These are phyloP conservation scores for Lasioglossum marginatum DNA, from an alignment of 2,888 invertebrate genomes.

Conservation along the genomic window DNA sequence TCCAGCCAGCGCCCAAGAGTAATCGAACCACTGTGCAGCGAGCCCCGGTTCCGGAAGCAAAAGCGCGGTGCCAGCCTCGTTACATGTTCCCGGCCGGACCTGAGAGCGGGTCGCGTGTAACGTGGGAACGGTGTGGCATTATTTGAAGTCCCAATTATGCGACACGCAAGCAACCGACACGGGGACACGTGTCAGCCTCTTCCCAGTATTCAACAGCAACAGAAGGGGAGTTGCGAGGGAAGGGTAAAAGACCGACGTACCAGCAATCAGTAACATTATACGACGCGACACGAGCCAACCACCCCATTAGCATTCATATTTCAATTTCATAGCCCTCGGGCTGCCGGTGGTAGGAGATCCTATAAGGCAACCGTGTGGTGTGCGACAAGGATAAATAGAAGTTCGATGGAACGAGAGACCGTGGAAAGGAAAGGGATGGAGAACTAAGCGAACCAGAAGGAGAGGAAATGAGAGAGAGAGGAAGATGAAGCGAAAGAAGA, in stretches of 20 bases:
- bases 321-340: constrained; percentile 75
- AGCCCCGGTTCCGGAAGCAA: not conserved
- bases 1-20: not conserved
- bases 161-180: constrained; percentile 31
- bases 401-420: constrained; percentile 50
- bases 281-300: constrained; percentile 66
- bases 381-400: constrained; percentile 51
- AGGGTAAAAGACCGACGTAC: constrained; percentile 54
- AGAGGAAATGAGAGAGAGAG: constrained; percentile 29
- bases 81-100: not conserved
- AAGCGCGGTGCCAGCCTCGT: not conserved
- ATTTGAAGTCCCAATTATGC: constrained; percentile 47
- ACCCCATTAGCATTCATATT: constrained; percentile 79
- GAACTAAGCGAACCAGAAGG: not conserved
- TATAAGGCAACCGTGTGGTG: constrained; percentile 58
- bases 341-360: constrained; percentile 51
- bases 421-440: constrained; percentile 24
- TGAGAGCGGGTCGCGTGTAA: not conserved
- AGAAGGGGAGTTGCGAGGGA: constrained; percentile 29
- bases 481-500: constrained; percentile 15
- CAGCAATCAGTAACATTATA: constrained; percentile 73
- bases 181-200: constrained; percentile 47
- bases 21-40: not conserved
- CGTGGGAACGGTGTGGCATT: constrained; percentile 23
- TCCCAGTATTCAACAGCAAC: constrained; percentile 34